Evolutionary conservation across 2,888 invertebrate species (phyloP).

Genomic region (Flexamia atlantica): DNA sequence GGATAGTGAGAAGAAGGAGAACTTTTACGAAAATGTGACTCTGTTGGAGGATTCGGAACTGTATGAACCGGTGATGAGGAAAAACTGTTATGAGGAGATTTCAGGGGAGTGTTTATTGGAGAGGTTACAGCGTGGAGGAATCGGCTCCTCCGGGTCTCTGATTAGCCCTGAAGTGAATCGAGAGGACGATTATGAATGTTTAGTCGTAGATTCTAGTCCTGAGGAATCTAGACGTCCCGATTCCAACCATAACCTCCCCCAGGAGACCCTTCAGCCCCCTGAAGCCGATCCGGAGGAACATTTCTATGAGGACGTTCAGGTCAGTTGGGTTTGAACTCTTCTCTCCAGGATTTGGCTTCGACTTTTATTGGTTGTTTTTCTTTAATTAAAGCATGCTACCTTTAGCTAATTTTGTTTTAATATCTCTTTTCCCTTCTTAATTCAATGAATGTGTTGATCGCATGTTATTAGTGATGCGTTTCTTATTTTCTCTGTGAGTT

Average conservation of each 20-base stretch:
- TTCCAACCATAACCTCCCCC: constrained; percentile 62
- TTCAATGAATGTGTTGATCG: background rate
- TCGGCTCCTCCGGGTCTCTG: constrained; percentile 61
- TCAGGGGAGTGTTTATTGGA: constrained; percentile 60
- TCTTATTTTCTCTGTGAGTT: too few relatives aligned
- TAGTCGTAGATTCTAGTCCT: constrained; percentile 67
- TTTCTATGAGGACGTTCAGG: constrained; percentile 79
- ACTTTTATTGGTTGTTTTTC: too few relatives aligned
- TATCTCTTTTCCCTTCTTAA: background rate
- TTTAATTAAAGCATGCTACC: constrained; percentile 33
- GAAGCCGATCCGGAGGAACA: constrained; percentile 72
- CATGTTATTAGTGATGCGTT: background rate
- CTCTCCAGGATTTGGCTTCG: background rate
- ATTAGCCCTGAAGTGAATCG: constrained; percentile 61
- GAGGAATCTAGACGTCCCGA: constrained; percentile 58
- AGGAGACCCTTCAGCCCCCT: background rate
- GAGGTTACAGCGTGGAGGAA: constrained; percentile 53
- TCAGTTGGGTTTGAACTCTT: constrained; percentile 51
- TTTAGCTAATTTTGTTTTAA: background rate
- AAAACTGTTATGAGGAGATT: constrained; percentile 61
- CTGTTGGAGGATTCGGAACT: constrained; percentile 53
- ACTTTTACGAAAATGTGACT: constrained; percentile 62
- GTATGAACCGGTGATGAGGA: constrained; percentile 61
- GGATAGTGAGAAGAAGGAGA: constrained; percentile 56
- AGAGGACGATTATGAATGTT: constrained; percentile 66